These are phyloP conservation scores for Hirtodrosophila confusa DNA, from an alignment of 2,888 invertebrate species.

Conservation along the genomic window DNA sequence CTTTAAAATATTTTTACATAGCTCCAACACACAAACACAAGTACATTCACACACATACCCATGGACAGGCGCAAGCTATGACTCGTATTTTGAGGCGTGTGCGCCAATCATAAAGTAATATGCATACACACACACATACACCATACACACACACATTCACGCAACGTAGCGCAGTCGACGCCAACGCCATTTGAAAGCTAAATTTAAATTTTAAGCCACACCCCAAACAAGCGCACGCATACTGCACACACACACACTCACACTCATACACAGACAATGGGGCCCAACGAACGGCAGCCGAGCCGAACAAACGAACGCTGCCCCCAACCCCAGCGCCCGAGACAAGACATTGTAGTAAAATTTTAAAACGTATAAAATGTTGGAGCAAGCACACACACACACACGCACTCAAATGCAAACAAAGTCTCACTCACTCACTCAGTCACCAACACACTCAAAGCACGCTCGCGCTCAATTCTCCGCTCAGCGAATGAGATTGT, in stretches of 20 bases:
- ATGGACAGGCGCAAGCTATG: conserved; percentile 29
- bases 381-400: conserved; percentile 61
- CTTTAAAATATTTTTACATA: conserved; percentile 80
- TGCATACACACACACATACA: conserved; percentile 60
- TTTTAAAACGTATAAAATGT: conserved; percentile 81
- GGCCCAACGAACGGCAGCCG: conserved; percentile 60
- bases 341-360: conserved; percentile 65
- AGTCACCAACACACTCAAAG: conserved; percentile 31
- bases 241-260: conserved; percentile 55
- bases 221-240: conserved; percentile 80
- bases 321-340: conserved; percentile 21
- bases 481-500: conserved; percentile 52
- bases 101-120: conserved; percentile 79
- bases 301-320: conserved; percentile 48
- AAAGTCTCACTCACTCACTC: conserved; percentile 29
- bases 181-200: conserved; percentile 76
- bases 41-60: conserved; percentile 7
- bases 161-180: conserved; percentile 50
- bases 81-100: conserved; percentile 67
- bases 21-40: conserved; percentile 34
- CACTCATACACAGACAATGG: conserved; percentile 54
- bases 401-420: conserved; percentile 21
- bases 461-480: conserved; percentile 49
- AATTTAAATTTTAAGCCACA: conserved; percentile 84
- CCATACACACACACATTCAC: conserved; percentile 10